Percentiles rank a stretch among this genome's conserved stretches.
Conservation (phyloP, 2,113 vertebrate genomes). For the Oreochromis aureus region DNA sequence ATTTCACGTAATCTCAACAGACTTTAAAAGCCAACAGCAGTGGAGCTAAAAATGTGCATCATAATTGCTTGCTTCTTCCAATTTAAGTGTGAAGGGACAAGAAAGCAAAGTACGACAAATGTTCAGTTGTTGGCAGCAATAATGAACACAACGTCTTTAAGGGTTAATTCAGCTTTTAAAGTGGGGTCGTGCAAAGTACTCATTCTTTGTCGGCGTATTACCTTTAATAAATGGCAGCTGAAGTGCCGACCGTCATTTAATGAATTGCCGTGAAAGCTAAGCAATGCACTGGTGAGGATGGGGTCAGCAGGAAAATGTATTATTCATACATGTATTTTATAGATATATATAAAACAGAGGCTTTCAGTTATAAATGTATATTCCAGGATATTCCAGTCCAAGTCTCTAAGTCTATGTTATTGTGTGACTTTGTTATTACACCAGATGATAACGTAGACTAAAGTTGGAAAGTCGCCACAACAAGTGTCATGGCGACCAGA, state of each 20-base stretch:
- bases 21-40: not conserved
- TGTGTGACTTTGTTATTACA: not conserved
- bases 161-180: not conserved
- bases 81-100: not conserved
- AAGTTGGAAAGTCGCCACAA: too few species aligned
- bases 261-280: not conserved
- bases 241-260: not conserved
- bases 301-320: not conserved
- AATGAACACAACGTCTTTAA: not conserved
- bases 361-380: not conserved
- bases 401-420: not conserved
- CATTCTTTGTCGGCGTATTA: not conserved
- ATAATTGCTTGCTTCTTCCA: not conserved
- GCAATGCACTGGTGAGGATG: not conserved
- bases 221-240: not conserved
- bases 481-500: not conserved
- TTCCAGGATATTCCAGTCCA: not conserved
- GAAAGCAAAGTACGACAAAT: not conserved
- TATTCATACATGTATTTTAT: not conserved
- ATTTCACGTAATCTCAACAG: not conserved
- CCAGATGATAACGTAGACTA: not conserved
- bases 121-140: not conserved
- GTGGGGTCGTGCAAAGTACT: not conserved
- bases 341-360: not conserved
- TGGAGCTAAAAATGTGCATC: not conserved